Evolutionary conservation across 2,888 invertebrate genomes (phyloP).

Genomic region (Mactromeris polynyma): DNA sequence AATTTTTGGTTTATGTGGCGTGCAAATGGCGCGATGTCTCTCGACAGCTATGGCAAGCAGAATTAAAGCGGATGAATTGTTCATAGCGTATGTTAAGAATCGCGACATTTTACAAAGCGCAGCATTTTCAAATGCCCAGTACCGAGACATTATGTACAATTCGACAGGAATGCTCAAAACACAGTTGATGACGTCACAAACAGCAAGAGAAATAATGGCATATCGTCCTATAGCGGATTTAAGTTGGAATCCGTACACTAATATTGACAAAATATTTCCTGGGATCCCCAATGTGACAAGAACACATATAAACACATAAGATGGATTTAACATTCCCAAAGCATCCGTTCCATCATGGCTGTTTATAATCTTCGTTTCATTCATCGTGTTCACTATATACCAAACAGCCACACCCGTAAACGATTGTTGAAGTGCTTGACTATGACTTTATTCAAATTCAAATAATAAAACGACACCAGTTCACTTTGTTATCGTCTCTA

Average conservation of each 20-base stretch:
- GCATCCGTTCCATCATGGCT: slow-evolving; percentile 16
- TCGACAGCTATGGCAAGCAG: slow-evolving; percentile 72
- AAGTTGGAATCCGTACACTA: slow-evolving; percentile 61
- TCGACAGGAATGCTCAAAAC: slow-evolving; percentile 60
- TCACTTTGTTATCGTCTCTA: no score
- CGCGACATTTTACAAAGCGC: slow-evolving; percentile 70
- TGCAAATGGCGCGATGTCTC: slow-evolving; percentile 69
- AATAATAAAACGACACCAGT: not conserved
- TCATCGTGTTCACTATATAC: not conserved
- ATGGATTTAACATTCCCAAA: slow-evolving; percentile 40
- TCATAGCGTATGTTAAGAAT: slow-evolving; percentile 71
- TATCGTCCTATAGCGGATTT: slow-evolving; percentile 54
- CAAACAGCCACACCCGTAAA: not conserved
- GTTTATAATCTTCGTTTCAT: not conserved
- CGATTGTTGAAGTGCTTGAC: no score
- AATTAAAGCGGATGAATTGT: slow-evolving; percentile 71
- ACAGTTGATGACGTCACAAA: slow-evolving; percentile 63
- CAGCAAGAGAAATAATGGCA: slow-evolving; percentile 60
- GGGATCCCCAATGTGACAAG: slow-evolving; percentile 60
- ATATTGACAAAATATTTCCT: slow-evolving; percentile 57
- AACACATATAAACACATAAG: slow-evolving; percentile 54
- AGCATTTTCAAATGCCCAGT: slow-evolving; percentile 58
- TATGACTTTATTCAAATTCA: not conserved
- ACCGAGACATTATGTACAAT: slow-evolving; percentile 59
- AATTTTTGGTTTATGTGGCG: slow-evolving; percentile 67